phyloP scores from a whole-genome alignment of 2,888 invertebrate genomes.

The Seira musarum region DNA sequence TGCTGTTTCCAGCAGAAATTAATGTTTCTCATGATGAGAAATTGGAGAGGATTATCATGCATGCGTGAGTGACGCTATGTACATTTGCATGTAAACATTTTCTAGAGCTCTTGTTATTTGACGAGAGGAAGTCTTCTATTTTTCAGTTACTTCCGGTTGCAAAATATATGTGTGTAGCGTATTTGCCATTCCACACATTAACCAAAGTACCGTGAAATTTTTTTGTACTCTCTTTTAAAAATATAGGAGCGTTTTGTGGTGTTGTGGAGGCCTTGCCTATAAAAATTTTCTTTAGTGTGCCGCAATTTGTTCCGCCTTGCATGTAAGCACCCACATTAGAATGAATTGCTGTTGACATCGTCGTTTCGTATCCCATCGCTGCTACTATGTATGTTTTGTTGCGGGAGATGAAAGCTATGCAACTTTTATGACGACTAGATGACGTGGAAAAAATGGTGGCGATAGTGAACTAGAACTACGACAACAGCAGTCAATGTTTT shows the following conservation, averaged over 20 bases:
- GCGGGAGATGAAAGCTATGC: neutral
- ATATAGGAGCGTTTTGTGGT: slow-evolving; percentile 5
- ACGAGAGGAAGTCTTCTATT: slow-evolving; percentile 21
- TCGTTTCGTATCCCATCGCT: neutral
- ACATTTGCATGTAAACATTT: no score
- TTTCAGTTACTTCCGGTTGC: slow-evolving; percentile 36
- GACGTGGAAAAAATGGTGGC: slow-evolving; percentile 38
- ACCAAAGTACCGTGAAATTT: neutral
- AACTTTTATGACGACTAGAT: slow-evolving; percentile 30
- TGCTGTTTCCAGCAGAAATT: no score
- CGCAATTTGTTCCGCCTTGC: neutral
- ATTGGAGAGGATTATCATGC: no score
- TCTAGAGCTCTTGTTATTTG: no score
- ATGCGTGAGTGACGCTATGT: no score
- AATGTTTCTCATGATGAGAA: no score
- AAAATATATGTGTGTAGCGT: no score
- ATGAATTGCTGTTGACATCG: slow-evolving; percentile 36
- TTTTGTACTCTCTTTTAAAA: no score
- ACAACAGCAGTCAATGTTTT: slow-evolving; percentile 18
- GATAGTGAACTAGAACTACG: neutral
- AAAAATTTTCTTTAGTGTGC: neutral
- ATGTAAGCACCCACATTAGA: slow-evolving; percentile 20
- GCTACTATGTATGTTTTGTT: neutral
- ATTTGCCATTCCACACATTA: neutral
- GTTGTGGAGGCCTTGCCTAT: neutral